phyloP scores from a whole-genome alignment of 1,140 invertebrate genomes.

The Leptopilina clavipes region DNA sequence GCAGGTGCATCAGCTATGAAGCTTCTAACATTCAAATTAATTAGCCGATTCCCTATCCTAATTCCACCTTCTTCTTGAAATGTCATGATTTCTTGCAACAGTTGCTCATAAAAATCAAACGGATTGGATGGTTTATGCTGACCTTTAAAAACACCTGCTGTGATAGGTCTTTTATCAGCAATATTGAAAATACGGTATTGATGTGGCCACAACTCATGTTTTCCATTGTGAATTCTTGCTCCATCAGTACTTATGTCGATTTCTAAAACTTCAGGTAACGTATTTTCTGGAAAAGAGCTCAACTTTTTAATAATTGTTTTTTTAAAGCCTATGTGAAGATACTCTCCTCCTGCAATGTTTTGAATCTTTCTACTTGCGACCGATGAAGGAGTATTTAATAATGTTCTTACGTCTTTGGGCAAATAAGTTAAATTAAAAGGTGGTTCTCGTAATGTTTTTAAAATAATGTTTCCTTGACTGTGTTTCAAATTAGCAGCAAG shows the following conservation, averaged over 20 bases:
- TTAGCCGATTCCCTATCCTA: neutral
- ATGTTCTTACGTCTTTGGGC: neutral
- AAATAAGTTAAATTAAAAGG: neutral
- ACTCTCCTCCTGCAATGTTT: neutral
- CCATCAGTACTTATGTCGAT: neutral
- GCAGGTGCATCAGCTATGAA: conserved; percentile 54
- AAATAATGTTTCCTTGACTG: neutral
- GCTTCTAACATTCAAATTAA: conserved; percentile 27
- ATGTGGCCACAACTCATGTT: neutral
- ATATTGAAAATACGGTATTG: neutral
- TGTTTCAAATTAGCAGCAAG: neutral
- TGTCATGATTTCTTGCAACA: neutral
- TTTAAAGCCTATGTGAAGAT: neutral
- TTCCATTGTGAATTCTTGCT: neutral
- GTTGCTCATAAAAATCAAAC: neutral
- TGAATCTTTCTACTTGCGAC: neutral
- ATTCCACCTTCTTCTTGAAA: neutral
- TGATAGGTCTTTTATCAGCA: neutral
- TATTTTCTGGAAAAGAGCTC: neutral
- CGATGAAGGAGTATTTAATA: neutral
- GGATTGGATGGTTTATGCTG: neutral
- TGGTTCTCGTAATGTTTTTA: neutral
- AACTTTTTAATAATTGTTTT: neutral
- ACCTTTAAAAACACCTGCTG: neutral
- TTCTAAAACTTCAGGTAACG: neutral